Conservation (phyloP, 2,797 vertebrate genomes). For the Echiichthys vipera region DNA sequence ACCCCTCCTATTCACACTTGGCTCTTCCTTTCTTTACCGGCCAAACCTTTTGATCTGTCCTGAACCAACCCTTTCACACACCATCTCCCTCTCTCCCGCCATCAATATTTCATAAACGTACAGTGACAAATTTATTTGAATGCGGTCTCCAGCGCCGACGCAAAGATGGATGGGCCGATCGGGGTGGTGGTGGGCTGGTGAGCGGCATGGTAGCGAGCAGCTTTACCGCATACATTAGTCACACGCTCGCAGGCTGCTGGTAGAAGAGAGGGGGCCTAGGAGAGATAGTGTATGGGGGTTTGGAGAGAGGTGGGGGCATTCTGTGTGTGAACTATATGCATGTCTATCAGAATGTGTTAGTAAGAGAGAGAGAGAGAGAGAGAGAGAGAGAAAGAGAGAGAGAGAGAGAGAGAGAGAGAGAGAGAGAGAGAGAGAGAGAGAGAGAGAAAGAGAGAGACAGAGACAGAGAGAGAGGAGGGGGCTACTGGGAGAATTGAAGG, state of each 20-base stretch:
- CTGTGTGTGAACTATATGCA: conserved; percentile 76
- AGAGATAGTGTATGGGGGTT: conserved; percentile 68
- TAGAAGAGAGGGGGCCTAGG: conserved; percentile 71
- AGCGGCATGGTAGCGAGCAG: conserved; percentile 79
- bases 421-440: conserved; percentile 46
- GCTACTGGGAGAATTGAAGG: conserved; percentile 80
- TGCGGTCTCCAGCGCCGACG: conserved; percentile 83
- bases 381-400: conserved; percentile 53
- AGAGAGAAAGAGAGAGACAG: too few relatives aligned
- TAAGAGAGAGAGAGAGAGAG: conserved; percentile 48
- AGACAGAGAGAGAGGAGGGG: conserved; percentile 62
- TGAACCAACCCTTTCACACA: conserved; percentile 63
- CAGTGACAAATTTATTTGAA: conserved; percentile 89
- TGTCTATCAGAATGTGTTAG: conserved; percentile 78
- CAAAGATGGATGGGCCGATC: conserved; percentile 92
- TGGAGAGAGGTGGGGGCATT: conserved; percentile 31
- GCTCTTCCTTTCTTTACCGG: conserved; percentile 27
- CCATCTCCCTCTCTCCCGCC: conserved; percentile 46
- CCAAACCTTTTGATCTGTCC: conserved; percentile 67
- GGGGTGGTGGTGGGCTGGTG: conserved; percentile 71
- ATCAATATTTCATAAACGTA: conserved; percentile 87
- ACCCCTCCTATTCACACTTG: conserved; percentile 40
- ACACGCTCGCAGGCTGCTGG: conserved; percentile 69
- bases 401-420: conserved; percentile 58
- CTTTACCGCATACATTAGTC: conserved; percentile 86